phyloP scores from a whole-genome alignment of 2,113 vertebrate genomes.

The Datnioides undecimradiatus region DNA sequence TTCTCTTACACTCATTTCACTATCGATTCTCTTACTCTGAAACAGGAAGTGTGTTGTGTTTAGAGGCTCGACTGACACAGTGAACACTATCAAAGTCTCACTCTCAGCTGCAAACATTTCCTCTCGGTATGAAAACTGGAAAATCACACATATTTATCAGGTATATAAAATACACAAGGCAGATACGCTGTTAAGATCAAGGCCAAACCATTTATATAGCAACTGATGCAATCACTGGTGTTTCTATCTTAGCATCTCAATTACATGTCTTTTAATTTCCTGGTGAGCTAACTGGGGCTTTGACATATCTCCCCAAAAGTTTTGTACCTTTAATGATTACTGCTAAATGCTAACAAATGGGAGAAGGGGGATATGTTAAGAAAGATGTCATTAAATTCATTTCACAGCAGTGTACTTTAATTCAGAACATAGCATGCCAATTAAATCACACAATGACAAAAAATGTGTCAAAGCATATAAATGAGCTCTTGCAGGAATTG shows the following conservation, averaged over 20 bases:
- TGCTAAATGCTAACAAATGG: neutral
- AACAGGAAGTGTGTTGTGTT: conserved; percentile 38
- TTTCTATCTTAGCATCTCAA: neutral
- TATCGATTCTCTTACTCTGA: neutral
- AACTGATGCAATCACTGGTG: neutral
- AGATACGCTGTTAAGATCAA: neutral
- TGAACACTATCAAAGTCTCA: neutral
- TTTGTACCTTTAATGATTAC: neutral
- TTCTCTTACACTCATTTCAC: neutral
- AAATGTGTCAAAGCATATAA: conserved; percentile 1
- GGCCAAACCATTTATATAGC: neutral
- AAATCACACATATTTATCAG: neutral
- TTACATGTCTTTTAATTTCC: neutral
- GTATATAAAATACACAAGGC: neutral
- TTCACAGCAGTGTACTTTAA: neutral
- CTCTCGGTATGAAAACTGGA: neutral
- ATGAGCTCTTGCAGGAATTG: conserved; percentile 28
- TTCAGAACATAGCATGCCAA: neutral
- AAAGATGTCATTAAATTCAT: neutral
- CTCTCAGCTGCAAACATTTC: neutral
- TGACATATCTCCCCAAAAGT: neutral
- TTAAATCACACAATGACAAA: neutral
- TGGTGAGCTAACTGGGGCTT: neutral
- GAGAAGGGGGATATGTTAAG: neutral
- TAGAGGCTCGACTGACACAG: neutral